Evolutionary conservation across 2,113 vertebrate genomes (phyloP), one percentile per base, ranked within the genome.

Genomic region (Tretioscincus oriximinensis): DNA sequence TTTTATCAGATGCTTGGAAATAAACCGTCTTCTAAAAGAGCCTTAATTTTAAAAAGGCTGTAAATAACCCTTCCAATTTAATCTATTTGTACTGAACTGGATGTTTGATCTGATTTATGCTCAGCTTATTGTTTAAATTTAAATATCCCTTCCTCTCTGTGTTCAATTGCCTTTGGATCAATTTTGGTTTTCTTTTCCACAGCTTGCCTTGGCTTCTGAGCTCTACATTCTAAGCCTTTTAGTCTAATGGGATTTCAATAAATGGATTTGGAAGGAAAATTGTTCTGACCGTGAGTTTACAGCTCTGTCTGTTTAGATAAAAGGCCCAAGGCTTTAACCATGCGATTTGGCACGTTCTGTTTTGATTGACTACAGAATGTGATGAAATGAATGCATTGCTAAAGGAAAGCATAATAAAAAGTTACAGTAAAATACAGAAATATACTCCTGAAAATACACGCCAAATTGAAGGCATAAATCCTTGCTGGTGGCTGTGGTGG

Each of bases 171-270:
- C 81, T 86, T 88, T 91, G 89, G 60, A 88, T 69, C 83, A 84
- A 83, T 84, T 82, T 85, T 84, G 51, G 81, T 86, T 68, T 88
- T 88, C 86, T 84, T 73, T 78, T 79, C 60, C 31, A 18, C 74
- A 89, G 58, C 86, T 85, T 86, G 77, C 60, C 80, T 85, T 90
- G 81, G 81, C 84, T 81, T 69, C 74, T 87, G 84, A 84, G 90
- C 89, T 87, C 49, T 80, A 81, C 88, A 83, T 76, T 92, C 89
- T 83, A 73, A 85, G 82, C 71, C 68, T 90, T 89, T 90, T 91
- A 93, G 85, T 82, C 81, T 87, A 77, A 77, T 72, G 65, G 45
- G 54, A 58, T 77, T 85, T 72, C 61, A 81, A 77, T 65, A 80
- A 77, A 86, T 60, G 71, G 85, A 90, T 88, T 89, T 77, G 86